Conservation (phyloP, 2,113 vertebrate genomes). For the Onychostruthus taczanowskii region DNA sequence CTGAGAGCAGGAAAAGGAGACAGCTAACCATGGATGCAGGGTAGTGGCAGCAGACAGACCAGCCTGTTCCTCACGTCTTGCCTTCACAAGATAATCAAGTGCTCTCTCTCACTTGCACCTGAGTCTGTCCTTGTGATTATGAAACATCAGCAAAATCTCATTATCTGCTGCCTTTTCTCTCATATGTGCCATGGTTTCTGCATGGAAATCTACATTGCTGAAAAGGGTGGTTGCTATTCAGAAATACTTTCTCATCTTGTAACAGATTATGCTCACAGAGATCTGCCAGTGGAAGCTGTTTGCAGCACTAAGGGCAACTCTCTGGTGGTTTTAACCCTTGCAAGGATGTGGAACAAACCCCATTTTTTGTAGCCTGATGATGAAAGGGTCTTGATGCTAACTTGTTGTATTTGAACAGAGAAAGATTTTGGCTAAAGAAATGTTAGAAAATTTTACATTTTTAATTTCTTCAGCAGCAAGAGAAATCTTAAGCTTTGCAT, state of each 20-base stretch:
- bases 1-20: slow-evolving; percentile 18
- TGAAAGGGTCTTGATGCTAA: background rate
- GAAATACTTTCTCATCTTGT: background rate
- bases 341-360: background rate
- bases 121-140: background rate
- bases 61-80: slow-evolving; percentile 26
- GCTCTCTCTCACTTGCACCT: background rate
- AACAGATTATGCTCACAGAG: background rate
- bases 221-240: background rate
- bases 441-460: background rate
- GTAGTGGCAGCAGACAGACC: slow-evolving; percentile 41
- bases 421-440: background rate
- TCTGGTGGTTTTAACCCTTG: background rate
- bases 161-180: background rate
- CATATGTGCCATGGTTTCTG: background rate
- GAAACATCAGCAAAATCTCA: background rate
- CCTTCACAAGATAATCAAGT: background rate
- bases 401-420: background rate
- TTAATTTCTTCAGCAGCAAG: background rate
- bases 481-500: background rate
- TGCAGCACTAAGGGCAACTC: background rate
- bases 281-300: background rate
- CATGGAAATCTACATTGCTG: background rate
- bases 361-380: background rate
- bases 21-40: background rate